Conservation (phyloP, 2,888 invertebrate genomes). For the Chydorus sphaericus region DNA sequence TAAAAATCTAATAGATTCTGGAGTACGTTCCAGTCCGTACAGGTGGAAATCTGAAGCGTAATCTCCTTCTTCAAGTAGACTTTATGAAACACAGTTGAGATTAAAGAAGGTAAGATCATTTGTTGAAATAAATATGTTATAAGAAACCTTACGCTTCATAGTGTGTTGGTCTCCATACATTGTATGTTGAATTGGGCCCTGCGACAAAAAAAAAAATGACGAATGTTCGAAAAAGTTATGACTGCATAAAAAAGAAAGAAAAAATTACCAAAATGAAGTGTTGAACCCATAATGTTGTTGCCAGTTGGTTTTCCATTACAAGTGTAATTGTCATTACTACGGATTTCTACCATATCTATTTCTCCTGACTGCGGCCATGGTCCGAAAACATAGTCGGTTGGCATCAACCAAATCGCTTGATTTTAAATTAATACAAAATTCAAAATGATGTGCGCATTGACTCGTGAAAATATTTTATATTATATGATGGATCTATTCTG, state of each 20-base stretch:
- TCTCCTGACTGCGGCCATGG: slow-evolving; percentile 30
- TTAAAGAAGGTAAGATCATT: background rate
- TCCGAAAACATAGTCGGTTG: slow-evolving; percentile 26
- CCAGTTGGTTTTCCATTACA: slow-evolving; percentile 11
- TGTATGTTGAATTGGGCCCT: slow-evolving; percentile 25
- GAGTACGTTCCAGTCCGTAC: slow-evolving; percentile 26
- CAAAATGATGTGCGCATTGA: background rate
- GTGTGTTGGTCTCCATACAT: slow-evolving; percentile 22
- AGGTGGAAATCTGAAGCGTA: slow-evolving; percentile 23
- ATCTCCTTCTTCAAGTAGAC: background rate
- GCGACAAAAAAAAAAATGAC: background rate
- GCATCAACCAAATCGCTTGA: slow-evolving; percentile 27
- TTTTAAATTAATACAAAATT: background rate
- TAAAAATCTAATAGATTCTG: slow-evolving; percentile 9
- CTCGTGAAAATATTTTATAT: no score
- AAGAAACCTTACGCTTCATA: slow-evolving; percentile 22
- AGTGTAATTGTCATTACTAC: slow-evolving; percentile 25
- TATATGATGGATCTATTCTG: no score
- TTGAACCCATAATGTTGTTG: slow-evolving; percentile 25
- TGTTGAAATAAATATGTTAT: background rate
- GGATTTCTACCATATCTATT: slow-evolving; percentile 30
- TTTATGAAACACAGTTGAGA: background rate
- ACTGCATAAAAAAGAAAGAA: background rate
- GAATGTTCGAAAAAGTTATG: background rate
- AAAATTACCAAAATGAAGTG: slow-evolving; percentile 30